Percentiles rank a stretch among this genome's conserved stretches.
phyloP scores from a whole-genome alignment of 1,140 invertebrate genomes.

The Tyrophagus putrescentiae region DNA sequence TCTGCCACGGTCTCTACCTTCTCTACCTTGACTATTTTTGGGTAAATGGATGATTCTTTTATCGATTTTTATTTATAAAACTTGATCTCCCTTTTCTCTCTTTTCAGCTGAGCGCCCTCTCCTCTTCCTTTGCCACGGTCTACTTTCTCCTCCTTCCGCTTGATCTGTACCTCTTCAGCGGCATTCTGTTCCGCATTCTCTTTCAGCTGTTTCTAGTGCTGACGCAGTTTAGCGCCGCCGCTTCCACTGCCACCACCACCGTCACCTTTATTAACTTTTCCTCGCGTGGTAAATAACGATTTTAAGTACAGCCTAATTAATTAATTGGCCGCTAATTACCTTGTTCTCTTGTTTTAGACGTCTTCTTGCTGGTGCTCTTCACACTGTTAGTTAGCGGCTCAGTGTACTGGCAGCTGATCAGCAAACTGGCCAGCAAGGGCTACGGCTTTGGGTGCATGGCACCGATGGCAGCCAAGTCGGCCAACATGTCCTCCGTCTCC shows the following conservation, averaged over 20 bases:
- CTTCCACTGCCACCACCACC: constrained; percentile 71
- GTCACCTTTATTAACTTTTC: neutral
- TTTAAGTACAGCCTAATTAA: constrained; percentile 1
- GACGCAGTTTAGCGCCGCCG: constrained; percentile 80
- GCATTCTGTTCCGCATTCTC: constrained; percentile 34
- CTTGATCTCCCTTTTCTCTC: neutral
- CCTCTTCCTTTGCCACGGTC: neutral
- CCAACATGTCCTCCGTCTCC: neutral
- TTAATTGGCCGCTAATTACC: neutral
- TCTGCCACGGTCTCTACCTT: neutral
- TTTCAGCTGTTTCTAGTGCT: constrained; percentile 89
- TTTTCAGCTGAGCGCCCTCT: neutral
- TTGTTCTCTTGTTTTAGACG: neutral
- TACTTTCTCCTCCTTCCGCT: neutral
- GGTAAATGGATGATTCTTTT: neutral
- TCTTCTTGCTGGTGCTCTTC: too few relatives aligned
- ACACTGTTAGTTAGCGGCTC: too few relatives aligned
- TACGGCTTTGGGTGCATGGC: constrained; percentile 7
- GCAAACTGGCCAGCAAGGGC: neutral
- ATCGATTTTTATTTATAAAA: neutral
- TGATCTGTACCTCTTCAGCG: constrained; percentile 3
- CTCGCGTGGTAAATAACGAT: neutral
- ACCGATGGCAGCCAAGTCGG: neutral
- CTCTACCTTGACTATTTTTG: constrained; percentile 6
- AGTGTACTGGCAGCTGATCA: neutral